Evolutionary conservation across 1,140 invertebrate species (phyloP).

Genomic region (Drosophila hydei): DNA sequence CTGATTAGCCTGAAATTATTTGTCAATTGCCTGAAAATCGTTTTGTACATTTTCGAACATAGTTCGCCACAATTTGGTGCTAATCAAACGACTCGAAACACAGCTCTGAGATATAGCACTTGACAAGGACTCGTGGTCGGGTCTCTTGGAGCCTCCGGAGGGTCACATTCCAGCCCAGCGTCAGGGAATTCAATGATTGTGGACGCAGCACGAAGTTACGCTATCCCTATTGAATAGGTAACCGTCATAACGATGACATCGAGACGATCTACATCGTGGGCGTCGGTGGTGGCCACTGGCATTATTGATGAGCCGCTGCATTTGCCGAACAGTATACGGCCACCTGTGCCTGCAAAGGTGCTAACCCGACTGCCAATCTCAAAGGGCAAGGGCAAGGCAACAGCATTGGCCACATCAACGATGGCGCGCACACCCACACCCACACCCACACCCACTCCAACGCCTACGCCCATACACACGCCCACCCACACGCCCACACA

Average conservation of each 20-base stretch:
- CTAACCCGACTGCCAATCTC: neutral
- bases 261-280: slow-evolving; percentile 17
- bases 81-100: too few relatives aligned
- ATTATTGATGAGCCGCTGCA: neutral
- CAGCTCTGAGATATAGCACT: neutral
- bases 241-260: neutral
- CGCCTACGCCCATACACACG: too few relatives aligned
- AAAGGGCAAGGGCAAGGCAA: neutral
- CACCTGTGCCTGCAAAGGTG: neutral
- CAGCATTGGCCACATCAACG: neutral
- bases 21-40: neutral
- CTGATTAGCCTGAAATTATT: neutral
- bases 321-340: neutral
- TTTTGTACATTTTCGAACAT: neutral
- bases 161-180: too few relatives aligned
- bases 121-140: neutral
- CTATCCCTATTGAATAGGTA: neutral
- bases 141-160: neutral
- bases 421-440: neutral
- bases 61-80: neutral
- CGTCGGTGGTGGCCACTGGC: slow-evolving; percentile 33
- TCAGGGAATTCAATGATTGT: too few relatives aligned
- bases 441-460: too few relatives aligned
- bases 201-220: too few relatives aligned
- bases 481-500: too few relatives aligned